Conservation (phyloP, 2,113 vertebrate genomes). For the Athene cunicularia region DNA sequence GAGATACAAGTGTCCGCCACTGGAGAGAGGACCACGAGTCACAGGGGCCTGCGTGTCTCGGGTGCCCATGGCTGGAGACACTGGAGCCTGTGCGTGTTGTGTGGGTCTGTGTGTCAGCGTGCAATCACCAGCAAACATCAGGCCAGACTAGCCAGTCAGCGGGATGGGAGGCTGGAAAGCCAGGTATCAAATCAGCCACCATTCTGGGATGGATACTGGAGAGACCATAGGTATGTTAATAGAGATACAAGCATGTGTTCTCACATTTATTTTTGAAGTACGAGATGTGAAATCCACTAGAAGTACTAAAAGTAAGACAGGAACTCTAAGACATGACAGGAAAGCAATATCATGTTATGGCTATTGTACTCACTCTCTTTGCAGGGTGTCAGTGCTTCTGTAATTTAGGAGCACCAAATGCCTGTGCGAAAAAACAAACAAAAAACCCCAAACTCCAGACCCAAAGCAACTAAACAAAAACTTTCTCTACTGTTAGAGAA, state of each 20-base stretch:
- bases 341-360: neutral
- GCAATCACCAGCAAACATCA: accelerated
- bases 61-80: neutral
- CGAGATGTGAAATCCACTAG: neutral
- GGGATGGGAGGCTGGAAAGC: neutral
- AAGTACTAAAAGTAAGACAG: neutral
- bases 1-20: neutral
- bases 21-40: accelerated
- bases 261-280: neutral
- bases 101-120: neutral
- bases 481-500: neutral
- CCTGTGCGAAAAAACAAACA: neutral
- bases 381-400: neutral
- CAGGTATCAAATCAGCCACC: neutral
- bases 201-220: neutral
- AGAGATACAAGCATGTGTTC: neutral
- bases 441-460: neutral
- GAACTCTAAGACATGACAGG: neutral
- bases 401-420: neutral
- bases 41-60: accelerated
- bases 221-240: neutral
- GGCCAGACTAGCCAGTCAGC: neutral
- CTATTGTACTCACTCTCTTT: neutral
- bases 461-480: neutral
- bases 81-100: accelerated